Percentiles rank a stretch among this genome's conserved stretches.
These are phyloP conservation scores for Paedocypris micromegethes DNA, from an alignment of 2,797 vertebrate genomes.

Conservation along the genomic window DNA sequence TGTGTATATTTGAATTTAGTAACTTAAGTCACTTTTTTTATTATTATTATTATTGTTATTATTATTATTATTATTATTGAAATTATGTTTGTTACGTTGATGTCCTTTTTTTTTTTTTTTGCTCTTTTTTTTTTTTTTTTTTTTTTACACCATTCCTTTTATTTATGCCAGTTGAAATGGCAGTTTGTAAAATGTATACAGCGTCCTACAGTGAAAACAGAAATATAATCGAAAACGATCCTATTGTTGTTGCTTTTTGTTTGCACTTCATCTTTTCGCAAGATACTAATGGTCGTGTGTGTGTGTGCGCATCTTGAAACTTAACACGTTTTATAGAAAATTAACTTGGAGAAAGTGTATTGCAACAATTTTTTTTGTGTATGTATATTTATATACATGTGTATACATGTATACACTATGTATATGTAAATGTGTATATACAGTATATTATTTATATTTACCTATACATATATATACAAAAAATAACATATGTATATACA, in stretches of 20 bases:
- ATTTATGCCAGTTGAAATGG: conserved; percentile 78
- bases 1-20: conserved; percentile 99
- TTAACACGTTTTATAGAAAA: no score
- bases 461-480: no score
- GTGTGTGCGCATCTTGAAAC: conserved; percentile 60
- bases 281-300: conserved; percentile 63
- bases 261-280: conserved; percentile 54
- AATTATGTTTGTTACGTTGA: conserved; percentile 62
- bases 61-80: conserved; percentile 53
- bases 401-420: no score
- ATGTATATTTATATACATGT: no score
- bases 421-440: no score
- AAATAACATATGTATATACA: no score
- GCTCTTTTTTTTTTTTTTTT: conserved; percentile 56
- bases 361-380: no score
- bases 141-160: conserved; percentile 90
- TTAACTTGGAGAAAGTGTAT: no score
- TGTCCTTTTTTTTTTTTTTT: conserved; percentile 53
- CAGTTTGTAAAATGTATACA: conserved; percentile 77
- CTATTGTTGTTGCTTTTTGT: conserved; percentile 61
- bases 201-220: conserved; percentile 63
- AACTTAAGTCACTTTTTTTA: conserved; percentile 85
- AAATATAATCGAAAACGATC: conserved; percentile 70
- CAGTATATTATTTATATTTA: no score
- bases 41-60: conserved; percentile 72